Conservation (phyloP, 1,140 invertebrate species). For the Pygmarrhopalites habei region DNA sequence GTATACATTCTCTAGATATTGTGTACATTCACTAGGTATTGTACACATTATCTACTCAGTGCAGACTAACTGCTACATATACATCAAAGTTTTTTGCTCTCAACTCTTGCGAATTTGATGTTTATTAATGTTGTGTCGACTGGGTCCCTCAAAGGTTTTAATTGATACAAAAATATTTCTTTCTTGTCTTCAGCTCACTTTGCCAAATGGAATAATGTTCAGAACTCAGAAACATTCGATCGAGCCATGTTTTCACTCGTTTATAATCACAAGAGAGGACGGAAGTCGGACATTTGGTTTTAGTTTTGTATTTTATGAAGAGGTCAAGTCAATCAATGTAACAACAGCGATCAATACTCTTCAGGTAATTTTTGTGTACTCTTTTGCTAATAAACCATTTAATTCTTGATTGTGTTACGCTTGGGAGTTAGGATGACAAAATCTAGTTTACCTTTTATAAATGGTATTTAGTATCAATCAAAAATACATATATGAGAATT, state of each 20-base stretch:
- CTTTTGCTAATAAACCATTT: not conserved
- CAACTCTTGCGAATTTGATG: too few relatives aligned
- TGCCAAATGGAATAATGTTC: constrained; percentile 88
- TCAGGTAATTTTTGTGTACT: constrained; percentile 57
- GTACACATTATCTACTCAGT: too few relatives aligned
- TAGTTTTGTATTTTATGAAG: constrained; percentile 90
- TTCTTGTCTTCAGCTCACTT: constrained; percentile 65
- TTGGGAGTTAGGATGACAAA: not conserved
- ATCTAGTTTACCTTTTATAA: too few relatives aligned
- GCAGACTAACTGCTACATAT: too few relatives aligned
- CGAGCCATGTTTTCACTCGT: constrained; percentile 88
- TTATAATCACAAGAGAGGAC: constrained; percentile 94
- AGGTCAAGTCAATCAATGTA: constrained; percentile 82
- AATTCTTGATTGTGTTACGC: not conserved
- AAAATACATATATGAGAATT: too few relatives aligned
- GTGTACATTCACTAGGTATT: too few relatives aligned
- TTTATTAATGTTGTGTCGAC: not conserved
- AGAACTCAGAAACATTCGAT: constrained; percentile 86
- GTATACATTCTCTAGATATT: too few relatives aligned
- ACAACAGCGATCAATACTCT: constrained; percentile 90
- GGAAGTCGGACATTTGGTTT: constrained; percentile 89
- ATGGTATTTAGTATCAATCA: too few relatives aligned
- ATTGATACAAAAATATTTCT: constrained; percentile 27
- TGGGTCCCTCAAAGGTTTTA: not conserved
- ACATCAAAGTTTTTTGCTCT: too few relatives aligned